Conservation (phyloP, 2,113 vertebrate species). For the Eidolon helvum region DNA sequence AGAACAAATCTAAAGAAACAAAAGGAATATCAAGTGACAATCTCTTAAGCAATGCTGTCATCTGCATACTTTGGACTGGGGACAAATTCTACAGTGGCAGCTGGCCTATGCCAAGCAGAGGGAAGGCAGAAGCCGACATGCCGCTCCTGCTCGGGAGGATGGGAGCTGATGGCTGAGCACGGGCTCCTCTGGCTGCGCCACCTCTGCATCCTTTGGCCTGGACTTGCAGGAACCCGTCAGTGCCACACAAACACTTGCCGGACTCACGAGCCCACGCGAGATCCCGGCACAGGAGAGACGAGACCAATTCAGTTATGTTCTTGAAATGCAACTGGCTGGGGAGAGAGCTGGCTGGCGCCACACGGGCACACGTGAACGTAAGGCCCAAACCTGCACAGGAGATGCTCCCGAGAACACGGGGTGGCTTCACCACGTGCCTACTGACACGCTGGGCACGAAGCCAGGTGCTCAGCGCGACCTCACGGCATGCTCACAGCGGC, state of each 20-base stretch:
- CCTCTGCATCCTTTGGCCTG: accelerated
- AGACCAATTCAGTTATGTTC: background rate
- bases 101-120: background rate
- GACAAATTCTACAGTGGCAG: background rate
- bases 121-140: background rate
- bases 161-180: accelerated
- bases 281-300: background rate
- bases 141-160: accelerated
- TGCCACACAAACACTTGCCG: background rate
- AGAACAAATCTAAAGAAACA: slow-evolving; percentile 93
- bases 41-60: background rate
- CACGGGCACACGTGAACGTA: accelerated
- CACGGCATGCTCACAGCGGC: background rate
- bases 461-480: background rate
- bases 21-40: slow-evolving; percentile 53
- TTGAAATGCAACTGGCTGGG: background rate
- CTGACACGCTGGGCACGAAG: background rate
- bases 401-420: background rate
- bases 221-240: accelerated
- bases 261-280: background rate
- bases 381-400: background rate
- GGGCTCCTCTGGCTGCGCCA: too few species aligned
- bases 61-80: background rate
- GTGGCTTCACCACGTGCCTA: background rate
- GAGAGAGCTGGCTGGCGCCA: background rate